These are phyloP conservation scores for Phaethon lepturus DNA, from an alignment of 2,113 vertebrate species.

Conservation along the genomic window DNA sequence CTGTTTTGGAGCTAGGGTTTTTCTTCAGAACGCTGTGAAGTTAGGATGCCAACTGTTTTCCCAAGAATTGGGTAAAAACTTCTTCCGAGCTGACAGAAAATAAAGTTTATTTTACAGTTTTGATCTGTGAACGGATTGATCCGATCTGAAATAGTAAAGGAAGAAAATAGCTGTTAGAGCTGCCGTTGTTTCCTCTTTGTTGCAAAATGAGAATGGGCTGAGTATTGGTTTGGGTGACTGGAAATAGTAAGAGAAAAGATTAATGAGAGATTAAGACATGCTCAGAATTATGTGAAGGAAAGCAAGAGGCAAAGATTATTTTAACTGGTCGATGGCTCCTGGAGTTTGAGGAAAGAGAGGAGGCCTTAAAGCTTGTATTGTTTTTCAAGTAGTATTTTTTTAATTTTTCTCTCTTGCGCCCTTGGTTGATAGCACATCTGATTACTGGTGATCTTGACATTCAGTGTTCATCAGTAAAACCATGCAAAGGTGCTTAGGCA, in stretches of 20 bases:
- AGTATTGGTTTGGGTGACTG: background rate
- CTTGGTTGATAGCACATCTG: background rate
- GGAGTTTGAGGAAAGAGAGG: background rate
- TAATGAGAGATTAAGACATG: background rate
- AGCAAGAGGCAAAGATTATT: background rate
- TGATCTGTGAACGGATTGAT: fast-evolving
- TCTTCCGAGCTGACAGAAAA: fast-evolving
- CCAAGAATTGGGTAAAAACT: fast-evolving
- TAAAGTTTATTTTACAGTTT: background rate
- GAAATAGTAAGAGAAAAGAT: background rate
- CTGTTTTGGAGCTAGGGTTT: fast-evolving
- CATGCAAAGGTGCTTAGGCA: background rate
- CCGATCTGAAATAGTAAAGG: background rate
- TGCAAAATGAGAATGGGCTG: background rate
- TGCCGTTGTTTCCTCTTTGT: background rate
- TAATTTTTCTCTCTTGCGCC: background rate
- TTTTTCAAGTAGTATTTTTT: background rate
- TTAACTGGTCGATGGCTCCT: background rate
- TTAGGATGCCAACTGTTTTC: background rate
- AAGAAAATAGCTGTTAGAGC: background rate
- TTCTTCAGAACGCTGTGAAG: fast-evolving
- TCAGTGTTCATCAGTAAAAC: background rate
- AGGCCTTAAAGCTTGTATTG: background rate
- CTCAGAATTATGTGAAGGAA: background rate
- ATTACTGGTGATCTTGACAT: background rate